These are phyloP conservation scores for Drosophila sproati DNA, from an alignment of 1,140 invertebrate genomes.

Conservation along the genomic window DNA sequence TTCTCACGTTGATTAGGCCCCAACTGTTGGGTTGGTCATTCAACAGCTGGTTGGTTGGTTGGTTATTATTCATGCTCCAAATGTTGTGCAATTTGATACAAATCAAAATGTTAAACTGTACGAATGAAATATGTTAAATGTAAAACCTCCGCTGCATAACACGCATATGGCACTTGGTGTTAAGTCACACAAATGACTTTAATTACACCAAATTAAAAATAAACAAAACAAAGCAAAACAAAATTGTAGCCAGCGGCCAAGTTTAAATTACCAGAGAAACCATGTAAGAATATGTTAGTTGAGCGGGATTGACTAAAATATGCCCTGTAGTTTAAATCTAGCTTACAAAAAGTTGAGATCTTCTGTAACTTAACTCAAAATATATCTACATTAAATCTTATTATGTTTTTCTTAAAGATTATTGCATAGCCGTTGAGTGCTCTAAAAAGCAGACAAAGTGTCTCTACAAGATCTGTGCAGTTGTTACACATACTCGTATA, in stretches of 20 bases:
- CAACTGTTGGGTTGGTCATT: conserved; percentile 15
- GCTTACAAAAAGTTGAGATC: neutral
- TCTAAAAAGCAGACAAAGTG: neutral
- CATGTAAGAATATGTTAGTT: conserved; percentile 10
- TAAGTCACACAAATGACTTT: conserved; percentile 66
- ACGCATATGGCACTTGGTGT: conserved; percentile 41
- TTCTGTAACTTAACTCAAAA: no score
- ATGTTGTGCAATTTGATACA: conserved; percentile 65
- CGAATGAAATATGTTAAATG: conserved; percentile 43
- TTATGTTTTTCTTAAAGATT: no score
- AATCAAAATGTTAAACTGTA: conserved; percentile 38
- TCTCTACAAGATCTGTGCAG: neutral
- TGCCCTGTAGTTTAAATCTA: neutral
- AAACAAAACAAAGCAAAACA: conserved; percentile 19
- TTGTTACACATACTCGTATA: neutral
- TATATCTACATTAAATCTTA: neutral
- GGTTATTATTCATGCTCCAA: conserved; percentile 64
- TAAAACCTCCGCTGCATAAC: neutral
- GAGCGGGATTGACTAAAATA: neutral
- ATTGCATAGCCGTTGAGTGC: no score
- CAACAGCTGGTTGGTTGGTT: conserved; percentile 28
- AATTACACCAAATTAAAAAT: conserved; percentile 51
- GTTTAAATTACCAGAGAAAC: conserved; percentile 15
- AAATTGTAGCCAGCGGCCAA: conserved; percentile 38
- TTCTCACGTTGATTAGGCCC: conserved; percentile 70